Evolutionary conservation across 2,113 vertebrate species (phyloP), one percentile per base, ranked within the genome.

Genomic region (Antechinus flavipes): DNA sequence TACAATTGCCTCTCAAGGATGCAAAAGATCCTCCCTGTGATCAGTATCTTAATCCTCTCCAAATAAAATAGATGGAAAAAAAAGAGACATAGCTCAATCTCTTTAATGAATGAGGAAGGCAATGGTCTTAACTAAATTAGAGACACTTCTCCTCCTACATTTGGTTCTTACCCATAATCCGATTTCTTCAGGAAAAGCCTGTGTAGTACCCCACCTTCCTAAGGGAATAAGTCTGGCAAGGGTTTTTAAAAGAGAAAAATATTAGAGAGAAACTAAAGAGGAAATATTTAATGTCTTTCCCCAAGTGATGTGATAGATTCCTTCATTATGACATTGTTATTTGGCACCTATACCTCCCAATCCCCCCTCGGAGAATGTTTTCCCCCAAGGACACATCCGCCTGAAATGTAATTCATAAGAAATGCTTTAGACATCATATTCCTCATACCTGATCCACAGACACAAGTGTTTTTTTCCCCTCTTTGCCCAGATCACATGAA

Each of bases 401-500:
- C 8, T 84, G 68, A 84, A 84, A 84, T 42, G 19, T 42, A 35
- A 30, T 35, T 68, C 2, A 42, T 22, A 84, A 84, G 68, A 42
- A 84, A 84, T 42, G 8, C 6, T 23, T 84, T 84, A 8, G 22
- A 22, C 7, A 8, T 42, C 42, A 84, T 23, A 42, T 42, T 84
- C 42, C n/a, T 16, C 68, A 84, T 42, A 16, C 19, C 35, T 42
- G n/a, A 42, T 93, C 93, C 42, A 55, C 23, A 89, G 27, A 2
- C 24, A 92, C 91, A 90, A 3, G 27, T 55, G 95, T 19, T 2
- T 93, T 93, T 91, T 7, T 92, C 90, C 47, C n/a, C 92, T 84
- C 93, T 2, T 84, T 91, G 68, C 23, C 10, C 94, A 50, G 55
- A 5, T 56, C 11, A 61, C 84, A 89, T 93, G 92, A 95, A 96